Conservation (phyloP, 2,888 invertebrate genomes). For the Drosophila atroscutellata region DNA sequence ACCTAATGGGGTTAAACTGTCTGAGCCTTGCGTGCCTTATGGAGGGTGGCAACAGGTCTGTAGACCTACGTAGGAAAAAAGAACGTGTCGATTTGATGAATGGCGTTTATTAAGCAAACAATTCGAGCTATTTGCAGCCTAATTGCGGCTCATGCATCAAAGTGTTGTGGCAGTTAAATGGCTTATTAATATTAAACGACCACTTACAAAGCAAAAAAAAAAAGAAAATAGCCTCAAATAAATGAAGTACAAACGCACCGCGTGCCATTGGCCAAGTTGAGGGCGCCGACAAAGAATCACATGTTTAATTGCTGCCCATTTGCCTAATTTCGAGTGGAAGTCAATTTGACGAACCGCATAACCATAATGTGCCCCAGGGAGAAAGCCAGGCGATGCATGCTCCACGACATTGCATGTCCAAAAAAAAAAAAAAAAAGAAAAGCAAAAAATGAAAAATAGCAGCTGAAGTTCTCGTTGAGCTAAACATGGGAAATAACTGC, state of each 20-base stretch:
- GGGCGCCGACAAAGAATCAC: slow-evolving; percentile 28
- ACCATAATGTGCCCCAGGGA: slow-evolving; percentile 12
- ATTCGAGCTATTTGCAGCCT: slow-evolving; percentile 74
- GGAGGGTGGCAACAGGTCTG: not conserved
- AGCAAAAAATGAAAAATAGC: not conserved
- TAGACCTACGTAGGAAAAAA: slow-evolving; percentile 26
- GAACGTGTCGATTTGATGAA: slow-evolving; percentile 79
- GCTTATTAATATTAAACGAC: slow-evolving; percentile 75
- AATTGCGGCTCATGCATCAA: slow-evolving; percentile 74
- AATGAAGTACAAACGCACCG: slow-evolving; percentile 47
- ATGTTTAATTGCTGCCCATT: slow-evolving; percentile 64
- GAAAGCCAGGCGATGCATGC: slow-evolving; percentile 11
- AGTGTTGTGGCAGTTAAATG: slow-evolving; percentile 74
- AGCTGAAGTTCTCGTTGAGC: slow-evolving; percentile 19
- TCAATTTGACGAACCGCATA: slow-evolving; percentile 48
- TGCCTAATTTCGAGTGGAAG: slow-evolving; percentile 66
- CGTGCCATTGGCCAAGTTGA: slow-evolving; percentile 21
- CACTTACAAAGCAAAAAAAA: slow-evolving; percentile 31
- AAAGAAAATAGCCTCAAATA: slow-evolving; percentile 42
- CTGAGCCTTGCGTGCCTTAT: slow-evolving; percentile 60
- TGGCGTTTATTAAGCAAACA: slow-evolving; percentile 78
- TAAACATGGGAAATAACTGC: slow-evolving; percentile 75
- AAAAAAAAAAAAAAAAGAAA: not conserved
- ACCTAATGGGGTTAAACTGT: slow-evolving; percentile 48
- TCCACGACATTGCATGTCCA: slow-evolving; percentile 49